Evolutionary conservation across 2,797 vertebrate genomes (phyloP), one percentile per base, ranked within the genome.

Genomic region (Neopelma chrysocephalum): DNA sequence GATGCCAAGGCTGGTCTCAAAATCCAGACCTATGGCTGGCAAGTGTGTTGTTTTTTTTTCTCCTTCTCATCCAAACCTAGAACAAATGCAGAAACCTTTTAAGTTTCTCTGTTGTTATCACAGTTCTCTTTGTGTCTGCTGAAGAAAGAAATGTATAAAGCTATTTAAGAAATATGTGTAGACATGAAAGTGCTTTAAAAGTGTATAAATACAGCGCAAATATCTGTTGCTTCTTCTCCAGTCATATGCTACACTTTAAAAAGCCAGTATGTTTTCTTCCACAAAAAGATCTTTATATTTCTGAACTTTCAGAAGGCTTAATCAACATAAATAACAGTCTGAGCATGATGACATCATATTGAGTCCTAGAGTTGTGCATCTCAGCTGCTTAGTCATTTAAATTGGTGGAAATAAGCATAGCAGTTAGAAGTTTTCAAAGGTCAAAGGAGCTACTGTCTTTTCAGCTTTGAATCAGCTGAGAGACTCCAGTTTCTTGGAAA

Each of bases 361-460:
- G 93, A 62, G 45, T 88, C 89, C 57, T 80, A 40, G 36, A 83
- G n/a, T 58, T 60, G 81, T 68, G 72, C 54, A 87, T 93, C 92
- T 94, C 66, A 91, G 84, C 79, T 94, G 78, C 93, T 97, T 94
- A 95, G 92, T 97, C 84, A 92, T 95, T 97, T 87, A 94, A 95
- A 89, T 96, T 86, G 70, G 32, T 81, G 87, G 83, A 75, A 93
- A 91, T 83, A 90, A 94, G 88, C 73, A 75, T n/a, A 91, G 73
- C 70, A 92, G 92, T 91, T 87, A 92, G 94, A 96, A 96, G 93
- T 96, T 96, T 96, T 82, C 82, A 97, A 97, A 98, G 95, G 97
- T 98, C 97, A 97, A 93, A 97, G 93, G 94, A 97, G 42, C 90
- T 80, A 92, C 96, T 95, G 95, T 96, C 97, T 97, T 97, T 95